phyloP scores from a whole-genome alignment of 2,113 vertebrate genomes.

The Eubucco bourcierii region DNA sequence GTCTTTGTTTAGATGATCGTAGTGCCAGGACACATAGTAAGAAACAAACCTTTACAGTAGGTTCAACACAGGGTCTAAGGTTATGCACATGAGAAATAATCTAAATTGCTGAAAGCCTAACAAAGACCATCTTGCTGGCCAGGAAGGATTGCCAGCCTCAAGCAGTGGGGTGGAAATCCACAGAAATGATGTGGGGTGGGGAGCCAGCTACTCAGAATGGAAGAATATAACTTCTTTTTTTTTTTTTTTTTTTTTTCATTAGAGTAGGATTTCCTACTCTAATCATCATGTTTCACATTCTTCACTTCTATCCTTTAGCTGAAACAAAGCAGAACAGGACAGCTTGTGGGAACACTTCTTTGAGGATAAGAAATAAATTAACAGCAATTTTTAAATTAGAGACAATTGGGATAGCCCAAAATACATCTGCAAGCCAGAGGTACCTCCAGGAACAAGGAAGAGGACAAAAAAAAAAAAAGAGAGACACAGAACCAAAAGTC shows the following conservation, averaged over 20 bases:
- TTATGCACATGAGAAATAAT: neutral
- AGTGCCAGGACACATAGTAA: neutral
- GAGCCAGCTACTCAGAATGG: neutral
- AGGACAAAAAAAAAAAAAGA: neutral
- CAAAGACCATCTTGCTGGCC: neutral
- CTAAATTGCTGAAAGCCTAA: neutral
- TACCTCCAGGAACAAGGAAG: neutral
- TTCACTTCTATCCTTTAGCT: conserved; percentile 26
- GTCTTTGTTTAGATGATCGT: neutral
- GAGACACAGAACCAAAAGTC: neutral
- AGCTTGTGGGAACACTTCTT: neutral
- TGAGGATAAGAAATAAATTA: neutral
- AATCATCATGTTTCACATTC: neutral
- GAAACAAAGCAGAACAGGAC: neutral
- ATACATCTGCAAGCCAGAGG: neutral
- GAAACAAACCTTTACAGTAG: neutral
- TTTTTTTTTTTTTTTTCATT: neutral
- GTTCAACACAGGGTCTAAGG: neutral
- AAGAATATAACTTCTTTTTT: neutral
- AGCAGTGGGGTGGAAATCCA: neutral
- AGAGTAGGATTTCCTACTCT: neutral
- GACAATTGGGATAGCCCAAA: neutral
- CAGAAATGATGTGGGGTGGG: neutral
- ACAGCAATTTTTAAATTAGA: neutral
- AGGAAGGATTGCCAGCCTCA: neutral